Evolutionary conservation across 2,113 vertebrate genomes (phyloP).

Genomic region (Dasyornis broadbenti): DNA sequence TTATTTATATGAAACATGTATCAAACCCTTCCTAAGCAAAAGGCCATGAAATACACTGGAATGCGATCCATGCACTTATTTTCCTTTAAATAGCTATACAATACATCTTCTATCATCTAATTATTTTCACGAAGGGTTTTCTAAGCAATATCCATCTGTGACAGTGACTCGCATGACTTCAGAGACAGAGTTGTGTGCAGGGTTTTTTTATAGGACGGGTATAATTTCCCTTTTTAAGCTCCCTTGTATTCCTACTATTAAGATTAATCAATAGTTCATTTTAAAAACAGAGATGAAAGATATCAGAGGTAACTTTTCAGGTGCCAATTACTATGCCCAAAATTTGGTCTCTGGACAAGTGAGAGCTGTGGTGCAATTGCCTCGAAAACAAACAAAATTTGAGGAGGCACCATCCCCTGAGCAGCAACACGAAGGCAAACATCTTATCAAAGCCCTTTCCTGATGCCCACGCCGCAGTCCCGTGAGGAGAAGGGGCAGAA

Average conservation of each 20-base stretch:
- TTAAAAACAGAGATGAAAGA: background rate
- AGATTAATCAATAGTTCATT: background rate
- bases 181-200: background rate
- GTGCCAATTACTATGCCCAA: background rate
- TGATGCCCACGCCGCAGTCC: accelerated
- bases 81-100: background rate
- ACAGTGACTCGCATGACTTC: background rate
- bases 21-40: background rate
- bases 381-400: accelerated
- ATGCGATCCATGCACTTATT: background rate
- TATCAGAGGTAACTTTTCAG: background rate
- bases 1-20: accelerated
- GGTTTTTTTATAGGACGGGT: accelerated
- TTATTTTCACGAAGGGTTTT: background rate
- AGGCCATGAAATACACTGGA: background rate
- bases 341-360: too few species aligned
- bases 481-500: accelerated
- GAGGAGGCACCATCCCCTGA: accelerated
- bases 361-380: accelerated
- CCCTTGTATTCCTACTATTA: background rate
- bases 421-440: accelerated
- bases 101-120: background rate
- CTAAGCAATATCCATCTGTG: background rate
- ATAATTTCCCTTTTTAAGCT: background rate
- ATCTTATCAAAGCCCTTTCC: accelerated